A percentile compares a stretch with the other conserved stretches of the same genome.
These are phyloP conservation scores for Phrynocephalus versicolor DNA, from an alignment of 2,113 vertebrate genomes.

Conservation along the genomic window DNA sequence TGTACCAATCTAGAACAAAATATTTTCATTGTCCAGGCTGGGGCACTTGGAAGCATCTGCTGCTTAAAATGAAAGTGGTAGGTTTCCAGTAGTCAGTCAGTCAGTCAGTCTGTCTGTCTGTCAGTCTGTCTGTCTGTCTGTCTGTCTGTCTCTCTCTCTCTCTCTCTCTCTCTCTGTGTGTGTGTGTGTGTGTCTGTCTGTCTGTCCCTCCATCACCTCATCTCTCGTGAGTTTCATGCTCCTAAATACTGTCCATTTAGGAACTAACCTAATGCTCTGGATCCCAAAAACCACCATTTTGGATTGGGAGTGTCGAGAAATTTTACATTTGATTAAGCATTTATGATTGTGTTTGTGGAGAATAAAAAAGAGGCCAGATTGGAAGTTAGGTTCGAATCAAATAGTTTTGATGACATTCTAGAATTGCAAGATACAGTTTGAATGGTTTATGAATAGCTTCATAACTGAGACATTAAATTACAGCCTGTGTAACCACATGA, in stretches of 20 bases:
- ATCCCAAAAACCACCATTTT: conserved; percentile 3
- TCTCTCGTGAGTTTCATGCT: conserved; percentile 27
- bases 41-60: neutral
- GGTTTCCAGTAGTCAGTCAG: neutral
- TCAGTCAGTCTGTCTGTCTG: neutral
- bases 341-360: conserved; percentile 27
- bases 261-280: conserved; percentile 8
- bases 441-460: conserved; percentile 55
- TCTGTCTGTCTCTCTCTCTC: no score
- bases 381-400: conserved; percentile 26
- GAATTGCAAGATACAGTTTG: conserved; percentile 43
- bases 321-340: conserved; percentile 29
- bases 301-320: neutral
- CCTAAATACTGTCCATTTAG: neutral
- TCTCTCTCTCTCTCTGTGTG: no score
- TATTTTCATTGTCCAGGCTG: neutral
- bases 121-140: no score
- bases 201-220: conserved; percentile 5
- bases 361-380: conserved; percentile 33
- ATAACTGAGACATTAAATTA: conserved; percentile 52
- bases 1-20: no score
- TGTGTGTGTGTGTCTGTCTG: no score
- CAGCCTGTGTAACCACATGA: conserved; percentile 42
- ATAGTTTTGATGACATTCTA: conserved; percentile 41
- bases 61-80: neutral